phyloP scores from a whole-genome alignment of 2,113 vertebrate species.

The Saiga tatarica region DNA sequence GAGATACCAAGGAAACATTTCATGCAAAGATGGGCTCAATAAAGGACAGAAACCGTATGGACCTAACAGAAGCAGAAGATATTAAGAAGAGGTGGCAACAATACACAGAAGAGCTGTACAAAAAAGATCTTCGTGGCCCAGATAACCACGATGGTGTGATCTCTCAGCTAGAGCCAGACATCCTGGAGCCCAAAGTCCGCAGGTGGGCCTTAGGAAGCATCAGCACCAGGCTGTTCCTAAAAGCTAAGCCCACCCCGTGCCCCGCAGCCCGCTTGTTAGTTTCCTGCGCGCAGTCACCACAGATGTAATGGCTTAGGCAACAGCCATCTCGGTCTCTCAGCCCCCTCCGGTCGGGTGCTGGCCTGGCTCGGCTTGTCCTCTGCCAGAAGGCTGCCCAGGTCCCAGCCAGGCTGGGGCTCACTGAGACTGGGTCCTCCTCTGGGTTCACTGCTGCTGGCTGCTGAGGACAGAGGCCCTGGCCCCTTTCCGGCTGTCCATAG shows the following conservation, averaged over 20 bases:
- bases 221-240: not conserved
- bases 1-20: not conserved
- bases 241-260: rapidly evolving
- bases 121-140: not conserved
- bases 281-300: not conserved
- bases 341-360: not conserved
- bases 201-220: not conserved
- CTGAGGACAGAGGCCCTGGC: no score
- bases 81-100: not conserved
- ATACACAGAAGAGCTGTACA: not conserved
- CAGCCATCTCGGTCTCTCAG: no score
- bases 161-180: not conserved
- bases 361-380: not conserved
- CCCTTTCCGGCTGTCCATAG: no score
- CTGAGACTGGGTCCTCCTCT: not conserved
- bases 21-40: not conserved
- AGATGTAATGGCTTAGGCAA: not conserved
- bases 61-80: not conserved
- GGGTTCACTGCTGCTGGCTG: not conserved
- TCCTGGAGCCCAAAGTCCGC: not conserved
- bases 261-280: no score
- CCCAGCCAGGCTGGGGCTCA: not conserved
- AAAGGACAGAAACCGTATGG: not conserved
- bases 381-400: not conserved
- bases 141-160: rapidly evolving